Evolutionary conservation across 2,113 vertebrate genomes (phyloP), one percentile per base, ranked within the genome.

Genomic region (Silurus glanis): DNA sequence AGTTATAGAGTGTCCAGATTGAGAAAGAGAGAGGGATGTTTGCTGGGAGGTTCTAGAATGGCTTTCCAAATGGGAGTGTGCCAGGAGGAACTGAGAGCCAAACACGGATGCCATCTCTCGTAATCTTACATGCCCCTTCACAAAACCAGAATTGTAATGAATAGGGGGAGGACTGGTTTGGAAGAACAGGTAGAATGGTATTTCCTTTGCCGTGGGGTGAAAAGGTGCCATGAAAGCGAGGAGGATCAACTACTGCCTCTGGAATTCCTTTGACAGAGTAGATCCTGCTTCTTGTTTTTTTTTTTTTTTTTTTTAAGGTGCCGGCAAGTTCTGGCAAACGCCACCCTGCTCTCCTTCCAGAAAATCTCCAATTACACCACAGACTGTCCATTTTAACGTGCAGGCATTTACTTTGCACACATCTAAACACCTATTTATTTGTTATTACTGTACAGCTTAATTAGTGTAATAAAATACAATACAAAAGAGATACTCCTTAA

Each of bases 241-340:
- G 74, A 87, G 87, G 87, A 90, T 89, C 87, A 90, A 86, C 87
- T 88, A 62, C 51, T 87, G 82, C 84, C 83, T 84, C 80, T 89
- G 90, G 90, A 92, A 92, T 92, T 89, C 88, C 83, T 92, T 80
- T 74, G 83, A 80, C 84, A 82, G 84, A 88, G 80, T 90, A 80
- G 72, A 90, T 87, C 90, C 75, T 28, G 86, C 72, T 53, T 67
- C 19, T 74, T 75, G 59, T 80, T 83, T 19, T 55, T 53, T 19
- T 17, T 6, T 69, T 47, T 45, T 62, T 67, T 45, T 71, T 71
- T 47, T 25, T 55, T 78, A 88, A 13, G 55, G 53, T 19, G n/a
- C 79, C 14, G n/a, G 79, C 66, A 74, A 86, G 85, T 86, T 75
- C 80, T 74, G 59, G 71, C 85, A 86, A 86, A 86, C 25, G 4